Conservation (phyloP, 92 coral and sea anemone genomes). For the Plumapathes pennacea region DNA sequence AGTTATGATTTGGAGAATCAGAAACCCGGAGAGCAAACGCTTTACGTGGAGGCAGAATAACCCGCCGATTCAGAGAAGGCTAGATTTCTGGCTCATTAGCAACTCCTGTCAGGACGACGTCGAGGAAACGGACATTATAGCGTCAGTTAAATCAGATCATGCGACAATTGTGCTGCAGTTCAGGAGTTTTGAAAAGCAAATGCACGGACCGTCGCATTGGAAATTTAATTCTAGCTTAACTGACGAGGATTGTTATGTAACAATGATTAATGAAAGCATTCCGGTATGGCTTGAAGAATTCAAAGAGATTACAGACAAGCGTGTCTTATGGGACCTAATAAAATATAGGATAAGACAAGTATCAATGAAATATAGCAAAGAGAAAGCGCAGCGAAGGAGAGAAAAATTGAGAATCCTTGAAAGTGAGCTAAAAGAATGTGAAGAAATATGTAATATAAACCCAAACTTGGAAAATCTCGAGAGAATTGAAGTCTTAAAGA, state of each 20-base stretch:
- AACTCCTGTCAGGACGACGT: conserved; percentile 15
- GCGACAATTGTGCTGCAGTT: conserved; percentile 7
- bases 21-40: conserved; percentile 20
- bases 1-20: conserved; percentile 1
- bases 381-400: conserved; percentile 5
- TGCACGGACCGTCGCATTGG: conserved; percentile 17
- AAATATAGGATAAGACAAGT: conserved; percentile 22
- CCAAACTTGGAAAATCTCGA: not conserved
- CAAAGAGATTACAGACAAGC: conserved; percentile 5
- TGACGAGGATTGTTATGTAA: conserved; percentile 8
- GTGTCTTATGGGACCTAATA: conserved; percentile 23
- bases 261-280: not conserved
- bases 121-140: conserved; percentile 10
- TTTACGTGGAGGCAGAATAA: conserved; percentile 25
- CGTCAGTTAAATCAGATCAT: conserved; percentile 11
- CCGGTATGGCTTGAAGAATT: conserved; percentile 5
- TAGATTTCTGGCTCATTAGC: conserved; percentile 20
- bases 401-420: not conserved
- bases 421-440: not conserved
- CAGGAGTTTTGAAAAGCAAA: not conserved
- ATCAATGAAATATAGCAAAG: conserved; percentile 19
- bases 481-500: not conserved
- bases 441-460: not conserved
- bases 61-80: conserved; percentile 17
- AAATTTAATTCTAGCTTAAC: conserved; percentile 17